phyloP scores from a whole-genome alignment of 2,888 invertebrate species.

The Diplolepis rosae region DNA sequence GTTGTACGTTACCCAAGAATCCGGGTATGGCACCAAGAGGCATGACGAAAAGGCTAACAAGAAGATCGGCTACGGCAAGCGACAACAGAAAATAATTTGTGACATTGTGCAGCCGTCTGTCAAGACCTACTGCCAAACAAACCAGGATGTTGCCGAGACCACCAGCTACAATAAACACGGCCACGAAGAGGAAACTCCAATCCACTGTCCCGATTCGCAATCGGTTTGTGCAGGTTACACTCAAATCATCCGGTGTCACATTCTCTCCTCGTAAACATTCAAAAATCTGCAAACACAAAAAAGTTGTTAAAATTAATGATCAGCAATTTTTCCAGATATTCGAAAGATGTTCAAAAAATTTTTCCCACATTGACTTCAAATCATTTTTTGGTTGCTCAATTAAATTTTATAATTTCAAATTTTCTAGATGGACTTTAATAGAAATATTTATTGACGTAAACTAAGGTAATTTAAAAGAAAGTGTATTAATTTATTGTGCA shows the following conservation, averaged over 20 bases:
- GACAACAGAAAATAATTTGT: conserved; percentile 97
- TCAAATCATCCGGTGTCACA: conserved; percentile 51
- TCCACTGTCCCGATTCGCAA: conserved; percentile 71
- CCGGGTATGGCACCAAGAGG: conserved; percentile 95
- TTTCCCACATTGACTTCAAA: no score
- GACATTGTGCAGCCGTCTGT: conserved; percentile 92
- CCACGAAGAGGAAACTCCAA: conserved; percentile 89
- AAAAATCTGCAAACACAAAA: conserved; percentile 50
- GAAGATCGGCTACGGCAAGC: conserved; percentile 92
- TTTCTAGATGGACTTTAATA: no score
- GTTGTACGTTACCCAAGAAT: conserved; percentile 90
- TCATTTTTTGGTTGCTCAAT: no score
- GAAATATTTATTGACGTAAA: no score
- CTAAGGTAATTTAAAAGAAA: no score
- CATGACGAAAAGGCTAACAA: conserved; percentile 96
- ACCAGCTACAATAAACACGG: conserved; percentile 90
- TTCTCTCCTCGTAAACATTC: conserved; percentile 56
- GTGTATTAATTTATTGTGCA: no score
- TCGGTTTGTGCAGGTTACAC: conserved; percentile 54
- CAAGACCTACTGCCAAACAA: conserved; percentile 93
- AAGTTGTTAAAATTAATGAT: neutral
- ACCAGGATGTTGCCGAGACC: conserved; percentile 94
- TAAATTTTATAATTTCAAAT: neutral
- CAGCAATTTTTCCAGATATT: no score
- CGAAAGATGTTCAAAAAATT: neutral